Evolutionary conservation across 2,888 invertebrate genomes (phyloP).

Genomic region (Campoletis raptor): DNA sequence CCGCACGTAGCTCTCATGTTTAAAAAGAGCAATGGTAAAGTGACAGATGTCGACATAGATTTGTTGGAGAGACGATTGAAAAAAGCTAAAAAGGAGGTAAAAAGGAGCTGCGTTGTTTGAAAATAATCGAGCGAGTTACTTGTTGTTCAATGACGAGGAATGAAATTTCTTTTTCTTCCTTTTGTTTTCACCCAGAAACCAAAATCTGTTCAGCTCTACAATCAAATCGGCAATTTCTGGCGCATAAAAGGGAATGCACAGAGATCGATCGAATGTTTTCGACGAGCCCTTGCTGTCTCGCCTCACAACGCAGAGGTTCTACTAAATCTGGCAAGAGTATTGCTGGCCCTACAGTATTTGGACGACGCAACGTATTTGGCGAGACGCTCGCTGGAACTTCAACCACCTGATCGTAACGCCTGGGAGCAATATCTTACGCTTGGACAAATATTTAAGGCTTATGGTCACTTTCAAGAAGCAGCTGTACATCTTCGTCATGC

Average conservation of each 20-base stretch:
- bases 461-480: conserved; percentile 95
- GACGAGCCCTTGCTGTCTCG: conserved; percentile 93
- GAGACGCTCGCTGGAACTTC: conserved; percentile 93
- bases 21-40: conserved; percentile 88
- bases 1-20: conserved; percentile 92
- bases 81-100: conserved; percentile 91
- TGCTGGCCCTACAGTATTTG: conserved; percentile 94
- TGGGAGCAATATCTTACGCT: conserved; percentile 97
- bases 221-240: conserved; percentile 97
- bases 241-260: conserved; percentile 95
- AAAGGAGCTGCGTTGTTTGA: background rate
- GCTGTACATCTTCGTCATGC: conserved; percentile 93
- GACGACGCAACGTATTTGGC: conserved; percentile 96
- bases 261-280: conserved; percentile 95
- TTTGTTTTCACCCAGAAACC: conserved; percentile 88
- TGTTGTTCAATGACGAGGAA: background rate
- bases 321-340: conserved; percentile 93
- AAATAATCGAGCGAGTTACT: background rate
- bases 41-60: conserved; percentile 91
- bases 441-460: conserved; percentile 96
- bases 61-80: conserved; percentile 90
- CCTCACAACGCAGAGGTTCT: conserved; percentile 95
- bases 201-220: conserved; percentile 93
- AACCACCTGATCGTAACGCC: conserved; percentile 93
- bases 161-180: background rate